A percentile compares a stretch with the other conserved stretches of the same genome.
Evolutionary conservation across 2,797 vertebrate genomes (phyloP).

Genomic region (Ceryle rudis): DNA sequence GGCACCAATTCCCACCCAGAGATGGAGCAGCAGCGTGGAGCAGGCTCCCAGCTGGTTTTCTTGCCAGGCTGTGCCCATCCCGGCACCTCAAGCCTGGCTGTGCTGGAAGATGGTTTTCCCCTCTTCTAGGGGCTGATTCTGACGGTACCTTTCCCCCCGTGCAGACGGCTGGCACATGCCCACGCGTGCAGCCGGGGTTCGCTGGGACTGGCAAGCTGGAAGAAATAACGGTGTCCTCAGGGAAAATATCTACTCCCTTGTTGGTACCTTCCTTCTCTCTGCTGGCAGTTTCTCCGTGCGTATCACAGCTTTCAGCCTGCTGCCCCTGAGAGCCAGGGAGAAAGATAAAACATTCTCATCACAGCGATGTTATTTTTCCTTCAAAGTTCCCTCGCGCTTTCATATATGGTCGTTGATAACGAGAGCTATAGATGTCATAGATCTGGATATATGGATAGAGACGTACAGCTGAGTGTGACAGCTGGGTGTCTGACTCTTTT

Average conservation of each 20-base stretch:
- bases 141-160: rapidly evolving
- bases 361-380: background rate
- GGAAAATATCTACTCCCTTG: constrained; percentile 4
- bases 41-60: background rate
- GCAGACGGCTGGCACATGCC: background rate
- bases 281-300: constrained; percentile 31
- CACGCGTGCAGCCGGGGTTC: background rate
- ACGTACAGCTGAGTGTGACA: background rate
- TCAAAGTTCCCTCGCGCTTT: background rate
- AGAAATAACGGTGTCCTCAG: constrained; percentile 11
- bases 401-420: background rate
- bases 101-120: background rate
- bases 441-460: constrained; percentile 21
- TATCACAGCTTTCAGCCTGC: constrained; percentile 29
- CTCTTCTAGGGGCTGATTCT: background rate
- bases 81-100: background rate
- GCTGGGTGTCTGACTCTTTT: background rate
- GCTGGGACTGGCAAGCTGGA: background rate
- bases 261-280: constrained; percentile 42
- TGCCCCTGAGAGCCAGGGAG: constrained; percentile 20
- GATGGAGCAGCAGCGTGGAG: background rate
- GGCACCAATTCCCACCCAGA: rapidly evolving
- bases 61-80: background rate
- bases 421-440: background rate
- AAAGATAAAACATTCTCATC: constrained; percentile 48